Base-by-base conservation (phyloP, 2,888 invertebrate genomes). In the Trypoxylon attenuatum region DNA sequence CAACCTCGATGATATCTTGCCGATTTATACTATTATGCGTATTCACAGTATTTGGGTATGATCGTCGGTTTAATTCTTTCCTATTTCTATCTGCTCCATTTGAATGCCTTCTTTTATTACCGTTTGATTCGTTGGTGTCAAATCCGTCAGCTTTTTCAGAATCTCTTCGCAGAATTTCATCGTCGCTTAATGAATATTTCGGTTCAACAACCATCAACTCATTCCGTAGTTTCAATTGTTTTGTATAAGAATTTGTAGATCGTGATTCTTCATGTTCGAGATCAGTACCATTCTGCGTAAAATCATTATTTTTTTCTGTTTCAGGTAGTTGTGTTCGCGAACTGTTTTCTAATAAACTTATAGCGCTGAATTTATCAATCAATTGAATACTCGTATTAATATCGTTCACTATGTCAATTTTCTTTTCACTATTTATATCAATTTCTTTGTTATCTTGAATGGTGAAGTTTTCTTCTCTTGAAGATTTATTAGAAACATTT, bases 11-110 rank as follows among this genome's bases (percentile, higher is more conserved):
- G 15, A 16, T 8, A 8, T 68, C 60, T 19, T 66, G 51, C 15
- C 21, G 38, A 13, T 70, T 69, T 41, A 70, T 43, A 53, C 56
- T 60, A 50, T 73, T 70, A 22, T 41, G 56, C 10, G 51, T 50
- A 43, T 64, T 50, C 56, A 59, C 39, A 49, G 43, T 42, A 16
- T 22, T 15, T 13, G 33, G 4, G 23, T 39, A 5, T 4, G 16
- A n/a, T n/a, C n/a, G n/a, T n/a, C n/a, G n/a, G n/a, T n/a, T 15
- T 49, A 21, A 5, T 41, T 23, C 33, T 13, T 16, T 1, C 33
- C 46, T 55, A 15, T 21, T 33, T 15, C 16, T 10, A 4, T 46
- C 23, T 22, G 3, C 15, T 27, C 6, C 15, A 8, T 25, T 38
- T 16, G n/a, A 25, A 21, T 19, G 13, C 16, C 18, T 45, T 51